Percentiles rank a stretch among this genome's conserved stretches.
Conservation (phyloP, 30 jellyfish, hydroid and myxozoan genomes). For the Aurelia aurita complex sp. Pacific region DNA sequence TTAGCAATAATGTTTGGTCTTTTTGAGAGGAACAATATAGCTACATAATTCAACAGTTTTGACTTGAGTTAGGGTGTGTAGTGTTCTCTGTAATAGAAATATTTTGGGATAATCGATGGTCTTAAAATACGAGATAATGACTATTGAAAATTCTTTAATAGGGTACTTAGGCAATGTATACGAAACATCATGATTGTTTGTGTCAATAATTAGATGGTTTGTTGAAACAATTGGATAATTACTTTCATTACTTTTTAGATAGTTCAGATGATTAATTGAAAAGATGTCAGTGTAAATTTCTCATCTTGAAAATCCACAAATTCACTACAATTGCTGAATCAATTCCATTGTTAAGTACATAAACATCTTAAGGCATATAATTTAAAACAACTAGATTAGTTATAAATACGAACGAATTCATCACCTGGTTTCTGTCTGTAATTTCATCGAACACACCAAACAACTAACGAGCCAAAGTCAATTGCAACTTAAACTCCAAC, state of each 20-base stretch:
- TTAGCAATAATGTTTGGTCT: neutral
- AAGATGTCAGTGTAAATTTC: conserved; percentile 27
- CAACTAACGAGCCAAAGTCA: too few species aligned
- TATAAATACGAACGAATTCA: neutral
- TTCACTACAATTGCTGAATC: conserved; percentile 32
- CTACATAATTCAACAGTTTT: neutral
- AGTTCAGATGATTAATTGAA: conserved; percentile 2
- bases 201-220: conserved; percentile 5
- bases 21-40: neutral
- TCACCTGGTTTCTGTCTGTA: neutral
- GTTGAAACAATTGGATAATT: neutral
- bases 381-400: conserved; percentile 37
- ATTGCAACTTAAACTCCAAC: too few species aligned
- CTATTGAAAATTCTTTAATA: conserved; percentile 8
- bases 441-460: neutral
- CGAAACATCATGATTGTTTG: conserved; percentile 5
- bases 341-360: conserved; percentile 28
- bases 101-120: conserved; percentile 20
- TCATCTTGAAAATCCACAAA: conserved; percentile 30
- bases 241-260: neutral
- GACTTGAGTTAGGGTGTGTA: neutral
- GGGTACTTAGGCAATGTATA: conserved; percentile 15
- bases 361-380: conserved; percentile 45
- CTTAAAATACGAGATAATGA: conserved; percentile 1
- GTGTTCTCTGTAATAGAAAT: neutral